Evolutionary conservation across 2,113 vertebrate genomes (phyloP).

Genomic region (Lophotis ruficrista): DNA sequence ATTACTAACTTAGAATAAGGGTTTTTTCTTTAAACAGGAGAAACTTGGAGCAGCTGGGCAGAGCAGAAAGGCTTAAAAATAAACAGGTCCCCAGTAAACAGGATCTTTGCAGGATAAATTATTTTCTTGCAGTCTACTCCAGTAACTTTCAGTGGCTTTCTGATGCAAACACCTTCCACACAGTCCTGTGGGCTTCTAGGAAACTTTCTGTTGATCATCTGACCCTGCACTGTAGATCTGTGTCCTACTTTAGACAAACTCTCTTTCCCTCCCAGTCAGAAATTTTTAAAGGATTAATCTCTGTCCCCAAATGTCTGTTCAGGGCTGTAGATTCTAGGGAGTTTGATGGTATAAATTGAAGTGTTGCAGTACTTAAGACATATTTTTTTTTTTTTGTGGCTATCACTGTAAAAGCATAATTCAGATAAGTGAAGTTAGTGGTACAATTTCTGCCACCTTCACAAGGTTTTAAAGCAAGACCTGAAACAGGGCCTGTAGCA

Average conservation of each 20-base stretch:
- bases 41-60: not conserved
- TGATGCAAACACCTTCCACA: not conserved
- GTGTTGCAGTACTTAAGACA: not conserved
- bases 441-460: not conserved
- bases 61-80: not conserved
- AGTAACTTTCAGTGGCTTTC: not conserved
- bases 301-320: not conserved
- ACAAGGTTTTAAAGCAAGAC: not conserved
- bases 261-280: not conserved
- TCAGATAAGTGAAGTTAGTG: not conserved
- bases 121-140: not conserved
- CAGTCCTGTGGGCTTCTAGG: not conserved
- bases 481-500: not conserved
- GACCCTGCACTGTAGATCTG: not conserved
- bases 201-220: not conserved
- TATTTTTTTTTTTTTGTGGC: not conserved
- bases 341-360: not conserved
- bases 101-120: not conserved
- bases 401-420: not conserved
- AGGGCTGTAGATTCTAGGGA: not conserved
- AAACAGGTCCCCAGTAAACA: fast-evolving
- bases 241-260: not conserved
- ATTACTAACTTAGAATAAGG: not conserved
- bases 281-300: not conserved
- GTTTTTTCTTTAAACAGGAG: not conserved